Evolutionary conservation across 2,113 vertebrate genomes (phyloP).

Genomic region (Scatophagus argus): DNA sequence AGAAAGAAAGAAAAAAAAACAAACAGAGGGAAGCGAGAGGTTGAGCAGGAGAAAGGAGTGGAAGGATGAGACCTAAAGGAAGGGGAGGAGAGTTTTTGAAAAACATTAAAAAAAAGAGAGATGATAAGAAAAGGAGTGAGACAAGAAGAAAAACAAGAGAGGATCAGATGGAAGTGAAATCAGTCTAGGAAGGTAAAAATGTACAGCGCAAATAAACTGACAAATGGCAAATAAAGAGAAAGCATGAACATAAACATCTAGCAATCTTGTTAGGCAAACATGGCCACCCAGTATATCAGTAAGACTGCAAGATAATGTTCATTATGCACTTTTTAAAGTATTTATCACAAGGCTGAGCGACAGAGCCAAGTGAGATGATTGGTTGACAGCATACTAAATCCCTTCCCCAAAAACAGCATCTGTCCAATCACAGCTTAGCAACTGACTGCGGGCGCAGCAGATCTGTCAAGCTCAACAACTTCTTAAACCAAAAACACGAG

Average conservation of each 20-base stretch:
- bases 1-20: no score
- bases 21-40: conserved; percentile 6
- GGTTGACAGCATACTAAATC: no score
- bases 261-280: conserved; percentile 4
- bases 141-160: neutral
- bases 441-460: neutral
- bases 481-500: neutral
- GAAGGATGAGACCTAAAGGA: conserved; percentile 24
- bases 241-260: conserved; percentile 9
- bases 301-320: conserved; percentile 52
- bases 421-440: neutral
- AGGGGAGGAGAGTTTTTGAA: neutral
- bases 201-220: neutral
- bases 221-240: neutral
- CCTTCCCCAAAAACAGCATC: no score
- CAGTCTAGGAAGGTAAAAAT: neutral
- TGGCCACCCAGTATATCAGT: conserved; percentile 42
- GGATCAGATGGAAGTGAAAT: neutral
- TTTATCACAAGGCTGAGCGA: neutral
- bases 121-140: neutral
- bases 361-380: conserved; percentile 9
- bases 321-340: conserved; percentile 16
- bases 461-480: neutral
- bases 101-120: neutral
- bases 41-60: conserved; percentile 17